phyloP scores from a whole-genome alignment of 2,113 vertebrate genomes.

The Zosterops japonicus region DNA sequence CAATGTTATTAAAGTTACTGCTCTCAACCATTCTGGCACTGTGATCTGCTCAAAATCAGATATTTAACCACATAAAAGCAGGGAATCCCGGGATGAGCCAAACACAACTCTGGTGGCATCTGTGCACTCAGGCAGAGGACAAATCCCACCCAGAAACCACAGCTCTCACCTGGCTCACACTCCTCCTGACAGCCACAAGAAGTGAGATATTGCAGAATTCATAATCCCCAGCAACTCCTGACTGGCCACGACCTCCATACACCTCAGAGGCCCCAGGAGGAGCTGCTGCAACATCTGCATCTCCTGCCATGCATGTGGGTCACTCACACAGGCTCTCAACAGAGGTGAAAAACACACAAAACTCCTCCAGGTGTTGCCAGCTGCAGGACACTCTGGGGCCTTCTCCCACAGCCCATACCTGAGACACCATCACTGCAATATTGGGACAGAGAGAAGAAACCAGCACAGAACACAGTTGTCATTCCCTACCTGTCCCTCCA shows the following conservation, averaged over 20 bases:
- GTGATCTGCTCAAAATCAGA: not conserved
- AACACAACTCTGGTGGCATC: not conserved
- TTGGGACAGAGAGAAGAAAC: not conserved
- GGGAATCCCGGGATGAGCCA: not conserved
- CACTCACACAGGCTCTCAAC: not conserved
- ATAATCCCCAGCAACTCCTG: not conserved
- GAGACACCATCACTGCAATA: accelerated
- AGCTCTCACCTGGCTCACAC: not conserved
- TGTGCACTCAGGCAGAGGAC: not conserved
- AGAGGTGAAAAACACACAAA: accelerated
- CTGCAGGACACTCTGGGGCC: not conserved
- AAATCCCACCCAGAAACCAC: not conserved
- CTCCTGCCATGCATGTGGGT: accelerated
- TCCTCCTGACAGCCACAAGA: not conserved
- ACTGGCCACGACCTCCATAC: accelerated
- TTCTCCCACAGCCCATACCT: not conserved
- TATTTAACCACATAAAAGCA: not conserved
- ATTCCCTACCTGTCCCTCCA: accelerated
- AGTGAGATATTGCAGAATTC: not conserved
- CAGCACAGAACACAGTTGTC: not conserved
- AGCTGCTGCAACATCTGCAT: not conserved
- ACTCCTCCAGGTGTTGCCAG: not conserved
- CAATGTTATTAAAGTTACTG: not conserved
- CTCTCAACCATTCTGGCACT: not conserved
- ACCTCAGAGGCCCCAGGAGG: not conserved